These are phyloP conservation scores for Drosophila tsacasi DNA, from an alignment of 1,140 invertebrate species.

Conservation along the genomic window DNA sequence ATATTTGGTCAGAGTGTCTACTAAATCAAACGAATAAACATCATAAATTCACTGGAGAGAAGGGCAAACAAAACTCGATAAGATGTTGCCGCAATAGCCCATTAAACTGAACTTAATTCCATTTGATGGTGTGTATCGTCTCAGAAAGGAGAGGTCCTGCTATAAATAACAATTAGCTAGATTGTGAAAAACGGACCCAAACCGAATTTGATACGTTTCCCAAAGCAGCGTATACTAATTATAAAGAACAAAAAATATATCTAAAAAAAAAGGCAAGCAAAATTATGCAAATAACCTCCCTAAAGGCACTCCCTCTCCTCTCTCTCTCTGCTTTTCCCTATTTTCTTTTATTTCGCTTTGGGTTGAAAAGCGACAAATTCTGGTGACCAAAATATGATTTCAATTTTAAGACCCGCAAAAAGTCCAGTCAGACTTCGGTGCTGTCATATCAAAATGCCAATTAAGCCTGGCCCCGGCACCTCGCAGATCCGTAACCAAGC, in stretches of 20 bases:
- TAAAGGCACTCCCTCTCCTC: background rate
- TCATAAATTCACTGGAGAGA: slow-evolving; percentile 43
- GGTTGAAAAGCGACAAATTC: slow-evolving; percentile 1
- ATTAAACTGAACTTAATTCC: slow-evolving; percentile 76
- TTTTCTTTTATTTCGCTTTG: slow-evolving; percentile 21
- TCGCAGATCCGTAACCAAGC: slow-evolving; percentile 37
- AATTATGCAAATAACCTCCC: slow-evolving; percentile 48
- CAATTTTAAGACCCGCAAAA: slow-evolving; percentile 55
- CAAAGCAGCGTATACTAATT: slow-evolving; percentile 61
- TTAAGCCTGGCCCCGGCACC: slow-evolving; percentile 60
- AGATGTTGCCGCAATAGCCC: slow-evolving; percentile 30
- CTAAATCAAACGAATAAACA: slow-evolving; percentile 52
- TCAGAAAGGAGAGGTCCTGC: slow-evolving; percentile 52
- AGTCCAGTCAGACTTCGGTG: slow-evolving; percentile 14
- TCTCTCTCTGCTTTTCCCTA: background rate
- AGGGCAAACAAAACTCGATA: slow-evolving; percentile 31
- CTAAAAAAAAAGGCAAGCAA: slow-evolving; percentile 24
- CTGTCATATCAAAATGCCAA: slow-evolving; percentile 80
- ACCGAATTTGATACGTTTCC: slow-evolving; percentile 33
- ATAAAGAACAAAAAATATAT: slow-evolving; percentile 43
- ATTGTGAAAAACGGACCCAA: slow-evolving; percentile 70
- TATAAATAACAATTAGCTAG: slow-evolving; percentile 81
- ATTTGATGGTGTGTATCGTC: slow-evolving; percentile 41
- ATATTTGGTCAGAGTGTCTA: slow-evolving; percentile 45
- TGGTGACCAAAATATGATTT: slow-evolving; percentile 63